These are phyloP conservation scores for Poicephalus gulielmi DNA, from an alignment of 2,113 vertebrate species.

Conservation along the genomic window DNA sequence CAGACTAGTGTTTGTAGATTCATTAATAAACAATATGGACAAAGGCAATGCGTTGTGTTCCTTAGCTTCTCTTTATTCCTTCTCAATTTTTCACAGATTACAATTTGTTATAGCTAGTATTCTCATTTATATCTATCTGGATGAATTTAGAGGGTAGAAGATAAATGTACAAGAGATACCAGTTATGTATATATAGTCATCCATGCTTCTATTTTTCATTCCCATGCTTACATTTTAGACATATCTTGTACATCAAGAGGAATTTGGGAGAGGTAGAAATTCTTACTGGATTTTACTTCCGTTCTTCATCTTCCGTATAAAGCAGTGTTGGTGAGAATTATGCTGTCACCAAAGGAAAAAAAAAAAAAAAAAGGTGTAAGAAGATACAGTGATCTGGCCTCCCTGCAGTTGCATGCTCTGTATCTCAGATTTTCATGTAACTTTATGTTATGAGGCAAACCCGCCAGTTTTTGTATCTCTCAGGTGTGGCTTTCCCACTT, in stretches of 20 bases:
- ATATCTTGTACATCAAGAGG: not conserved
- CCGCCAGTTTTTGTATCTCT: not conserved
- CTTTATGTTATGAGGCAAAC: not conserved
- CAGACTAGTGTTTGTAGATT: not conserved
- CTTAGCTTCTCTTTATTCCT: not conserved
- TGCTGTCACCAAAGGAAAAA: not conserved
- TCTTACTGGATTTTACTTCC: not conserved
- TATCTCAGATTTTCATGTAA: not conserved
- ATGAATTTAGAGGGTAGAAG: not conserved
- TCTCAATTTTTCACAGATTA: not conserved
- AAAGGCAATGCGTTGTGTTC: not conserved
- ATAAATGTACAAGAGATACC: not conserved
- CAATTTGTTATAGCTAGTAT: not conserved
- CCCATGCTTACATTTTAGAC: not conserved
- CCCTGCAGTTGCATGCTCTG: not conserved
- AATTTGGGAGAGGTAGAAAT: not conserved
- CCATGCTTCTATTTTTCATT: not conserved
- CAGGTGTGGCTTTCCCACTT: not conserved
- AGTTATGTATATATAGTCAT: not conserved
- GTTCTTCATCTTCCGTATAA: not conserved
- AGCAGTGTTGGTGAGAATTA: not conserved
- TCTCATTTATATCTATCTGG: not conserved
- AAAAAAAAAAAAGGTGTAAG: fast-evolving
- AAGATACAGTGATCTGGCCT: not conserved
- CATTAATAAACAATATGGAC: not conserved